A percentile compares a stretch with the other conserved stretches of the same genome.
Evolutionary conservation across 2,888 invertebrate species (phyloP).

Genomic region (Cheilosia scutellata): DNA sequence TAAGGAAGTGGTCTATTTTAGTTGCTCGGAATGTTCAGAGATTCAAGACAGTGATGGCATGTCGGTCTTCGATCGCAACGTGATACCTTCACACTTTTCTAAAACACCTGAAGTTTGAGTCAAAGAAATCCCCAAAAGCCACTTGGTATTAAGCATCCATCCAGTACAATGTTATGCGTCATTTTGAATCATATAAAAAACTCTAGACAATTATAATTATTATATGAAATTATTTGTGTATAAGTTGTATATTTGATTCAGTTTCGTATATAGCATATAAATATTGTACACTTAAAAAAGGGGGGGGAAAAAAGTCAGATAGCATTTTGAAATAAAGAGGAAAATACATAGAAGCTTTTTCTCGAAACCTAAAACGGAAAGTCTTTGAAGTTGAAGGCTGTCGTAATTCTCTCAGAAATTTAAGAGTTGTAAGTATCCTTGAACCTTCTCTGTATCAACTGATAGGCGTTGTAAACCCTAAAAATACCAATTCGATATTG

Average conservation of each 20-base stretch:
- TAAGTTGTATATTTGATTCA: constrained; percentile 79
- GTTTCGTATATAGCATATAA: constrained; percentile 69
- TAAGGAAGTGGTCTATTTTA: no score
- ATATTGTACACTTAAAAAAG: constrained; percentile 78
- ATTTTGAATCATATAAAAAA: neutral
- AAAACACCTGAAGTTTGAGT: no score
- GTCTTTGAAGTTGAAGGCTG: constrained; percentile 73
- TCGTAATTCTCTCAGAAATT: constrained; percentile 36
- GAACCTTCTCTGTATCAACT: constrained; percentile 89
- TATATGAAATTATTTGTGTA: constrained; percentile 73
- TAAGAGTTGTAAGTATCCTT: constrained; percentile 88
- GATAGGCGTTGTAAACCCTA: constrained; percentile 89
- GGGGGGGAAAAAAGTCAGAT: constrained; percentile 55
- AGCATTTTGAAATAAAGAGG: constrained; percentile 60
- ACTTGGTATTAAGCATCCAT: neutral
- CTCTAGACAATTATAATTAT: neutral
- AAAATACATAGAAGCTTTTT: constrained; percentile 66
- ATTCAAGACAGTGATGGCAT: no score
- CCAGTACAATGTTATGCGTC: neutral
- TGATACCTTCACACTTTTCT: no score
- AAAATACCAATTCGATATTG: constrained; percentile 82
- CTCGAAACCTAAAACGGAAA: constrained; percentile 67
- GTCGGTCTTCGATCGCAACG: no score
- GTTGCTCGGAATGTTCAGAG: no score
- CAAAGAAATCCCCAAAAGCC: no score